phyloP scores from a whole-genome alignment of 2,888 invertebrate species.

The Drosophila prostipennis region DNA sequence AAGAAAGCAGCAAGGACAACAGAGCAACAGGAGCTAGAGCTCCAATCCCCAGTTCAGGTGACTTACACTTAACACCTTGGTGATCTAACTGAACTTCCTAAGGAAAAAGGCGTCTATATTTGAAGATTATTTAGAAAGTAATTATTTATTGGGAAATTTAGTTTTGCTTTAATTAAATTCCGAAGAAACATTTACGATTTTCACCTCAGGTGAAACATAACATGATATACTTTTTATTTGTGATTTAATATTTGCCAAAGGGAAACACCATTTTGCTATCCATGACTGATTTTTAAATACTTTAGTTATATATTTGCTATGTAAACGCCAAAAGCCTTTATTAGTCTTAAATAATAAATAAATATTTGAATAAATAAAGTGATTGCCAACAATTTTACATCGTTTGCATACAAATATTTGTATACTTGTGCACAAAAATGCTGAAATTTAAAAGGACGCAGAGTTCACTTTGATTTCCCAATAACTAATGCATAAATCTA shows the following conservation, averaged over 20 bases:
- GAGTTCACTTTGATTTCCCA: conserved; percentile 2
- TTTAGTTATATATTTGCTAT: background rate
- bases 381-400: conserved; percentile 1
- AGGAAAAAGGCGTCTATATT: background rate
- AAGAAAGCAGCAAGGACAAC: conserved; percentile 11
- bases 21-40: conserved; percentile 23
- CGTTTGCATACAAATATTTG: conserved; percentile 3
- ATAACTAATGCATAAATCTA: conserved; percentile 11
- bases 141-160: too few species aligned
- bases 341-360: conserved; percentile 1
- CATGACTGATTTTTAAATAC: background rate
- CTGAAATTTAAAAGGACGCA: background rate
- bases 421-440: background rate
- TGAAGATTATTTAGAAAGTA: background rate
- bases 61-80: conserved; percentile 58
- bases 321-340: background rate
- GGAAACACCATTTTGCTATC: background rate
- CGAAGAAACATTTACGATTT: background rate
- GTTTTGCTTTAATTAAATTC: too few species aligned
- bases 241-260: background rate
- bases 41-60: conserved; percentile 33
- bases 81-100: background rate
- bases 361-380: background rate
- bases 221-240: background rate
- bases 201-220: too few species aligned